Percentiles rank a stretch among this genome's conserved stretches.
Conservation (phyloP, 2,113 vertebrate genomes). For the Upupa epops region DNA sequence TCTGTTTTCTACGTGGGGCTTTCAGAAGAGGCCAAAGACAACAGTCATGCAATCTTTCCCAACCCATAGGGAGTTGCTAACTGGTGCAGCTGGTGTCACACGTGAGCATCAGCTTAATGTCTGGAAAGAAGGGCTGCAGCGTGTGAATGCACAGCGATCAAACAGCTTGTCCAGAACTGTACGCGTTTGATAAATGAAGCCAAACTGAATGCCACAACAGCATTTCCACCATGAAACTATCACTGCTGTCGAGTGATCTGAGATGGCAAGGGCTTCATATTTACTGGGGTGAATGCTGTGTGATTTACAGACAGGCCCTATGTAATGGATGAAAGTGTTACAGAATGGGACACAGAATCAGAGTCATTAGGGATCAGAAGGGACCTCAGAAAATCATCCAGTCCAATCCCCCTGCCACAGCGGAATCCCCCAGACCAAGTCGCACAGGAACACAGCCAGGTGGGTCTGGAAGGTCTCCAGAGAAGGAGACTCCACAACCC, state of each 20-base stretch:
- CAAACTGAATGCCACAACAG: background rate
- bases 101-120: background rate
- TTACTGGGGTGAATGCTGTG: background rate
- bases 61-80: background rate
- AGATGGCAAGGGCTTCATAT: background rate
- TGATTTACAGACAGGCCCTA: background rate
- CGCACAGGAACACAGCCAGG: too few relatives aligned
- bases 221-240: background rate
- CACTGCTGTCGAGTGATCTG: background rate
- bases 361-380: too few relatives aligned
- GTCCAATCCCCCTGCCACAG: too few relatives aligned
- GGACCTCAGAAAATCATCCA: too few relatives aligned
- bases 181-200: background rate
- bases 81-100: background rate
- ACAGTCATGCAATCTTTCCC: background rate
- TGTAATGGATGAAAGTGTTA: conserved; percentile 23
- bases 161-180: background rate
- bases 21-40: background rate
- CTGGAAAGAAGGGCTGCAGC: background rate
- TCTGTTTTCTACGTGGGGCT: background rate
- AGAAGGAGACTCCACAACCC: too few relatives aligned
- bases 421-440: too few relatives aligned
- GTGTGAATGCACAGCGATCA: background rate
- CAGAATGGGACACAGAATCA: background rate
- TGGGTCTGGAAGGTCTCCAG: too few relatives aligned